These are phyloP conservation scores for Oscheius sp. DNA, from an alignment of 2,888 invertebrate species.

Conservation along the genomic window DNA sequence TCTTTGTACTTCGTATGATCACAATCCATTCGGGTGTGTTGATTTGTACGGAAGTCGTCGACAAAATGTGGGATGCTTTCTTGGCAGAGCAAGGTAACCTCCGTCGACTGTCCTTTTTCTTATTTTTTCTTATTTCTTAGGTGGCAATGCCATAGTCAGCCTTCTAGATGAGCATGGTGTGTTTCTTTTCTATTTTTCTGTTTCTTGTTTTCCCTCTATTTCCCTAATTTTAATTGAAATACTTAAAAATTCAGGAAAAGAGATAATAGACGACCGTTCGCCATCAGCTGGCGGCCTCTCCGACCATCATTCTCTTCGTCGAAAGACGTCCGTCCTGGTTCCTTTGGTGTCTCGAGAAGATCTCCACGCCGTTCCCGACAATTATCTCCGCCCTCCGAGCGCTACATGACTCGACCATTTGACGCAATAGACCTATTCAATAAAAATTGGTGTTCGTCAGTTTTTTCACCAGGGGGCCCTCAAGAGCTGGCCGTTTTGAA, in stretches of 20 bases:
- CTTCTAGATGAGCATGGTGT: slow-evolving; percentile 33
- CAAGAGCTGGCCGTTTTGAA: slow-evolving; percentile 10
- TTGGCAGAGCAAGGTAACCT: slow-evolving; percentile 53
- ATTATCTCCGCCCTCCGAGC: slow-evolving; percentile 54
- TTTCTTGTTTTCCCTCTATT: neutral
- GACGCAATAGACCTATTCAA: neutral
- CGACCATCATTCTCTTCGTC: slow-evolving; percentile 31
- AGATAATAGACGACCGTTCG: slow-evolving; percentile 41
- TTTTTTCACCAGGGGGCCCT: neutral
- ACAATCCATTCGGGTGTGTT: slow-evolving; percentile 69
- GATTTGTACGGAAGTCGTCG: slow-evolving; percentile 66
- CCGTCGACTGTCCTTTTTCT: neutral
- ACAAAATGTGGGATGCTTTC: slow-evolving; percentile 71
- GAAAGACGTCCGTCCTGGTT: slow-evolving; percentile 68
- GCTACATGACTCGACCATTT: slow-evolving; percentile 25
- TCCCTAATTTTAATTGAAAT: neutral
- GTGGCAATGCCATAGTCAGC: slow-evolving; percentile 15
- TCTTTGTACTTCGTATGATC: slow-evolving; percentile 72
- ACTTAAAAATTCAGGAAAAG: slow-evolving; percentile 15
- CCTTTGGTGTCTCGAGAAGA: slow-evolving; percentile 67
- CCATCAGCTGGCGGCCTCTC: slow-evolving; percentile 50
- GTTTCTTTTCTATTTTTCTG: slow-evolving; percentile 6
- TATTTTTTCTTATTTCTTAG: neutral
- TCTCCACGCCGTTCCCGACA: slow-evolving; percentile 40
- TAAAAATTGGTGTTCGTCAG: neutral